Evolutionary conservation across 1,140 invertebrate species (phyloP).

Genomic region (Pemphigus obesinymphae): DNA sequence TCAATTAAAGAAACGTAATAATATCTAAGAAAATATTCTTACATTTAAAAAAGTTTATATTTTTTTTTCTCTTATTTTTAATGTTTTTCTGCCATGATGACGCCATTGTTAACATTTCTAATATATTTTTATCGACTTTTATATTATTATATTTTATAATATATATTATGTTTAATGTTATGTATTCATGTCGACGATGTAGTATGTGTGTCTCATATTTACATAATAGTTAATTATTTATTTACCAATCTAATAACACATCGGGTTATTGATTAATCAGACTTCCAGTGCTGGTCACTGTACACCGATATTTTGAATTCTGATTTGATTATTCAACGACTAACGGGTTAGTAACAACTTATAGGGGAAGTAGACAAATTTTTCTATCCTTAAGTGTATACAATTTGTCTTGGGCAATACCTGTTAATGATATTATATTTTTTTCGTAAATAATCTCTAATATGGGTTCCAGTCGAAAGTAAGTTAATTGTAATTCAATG

Average conservation of each 20-base stretch:
- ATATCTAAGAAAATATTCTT: neutral
- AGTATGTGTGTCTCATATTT: no score
- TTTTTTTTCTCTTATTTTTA: neutral
- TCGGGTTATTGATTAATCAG: neutral
- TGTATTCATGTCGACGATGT: neutral
- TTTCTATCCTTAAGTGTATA: neutral
- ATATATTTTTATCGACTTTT: neutral
- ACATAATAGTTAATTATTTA: neutral
- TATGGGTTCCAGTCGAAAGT: conserved; percentile 25
- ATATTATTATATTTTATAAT: no score
- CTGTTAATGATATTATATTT: neutral
- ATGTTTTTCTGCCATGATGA: conserved; percentile 8
- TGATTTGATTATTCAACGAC: neutral
- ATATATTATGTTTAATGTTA: no score
- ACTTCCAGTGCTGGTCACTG: neutral
- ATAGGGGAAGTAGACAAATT: no score
- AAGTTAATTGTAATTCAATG: neutral
- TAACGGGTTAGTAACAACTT: neutral
- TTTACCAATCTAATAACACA: no score
- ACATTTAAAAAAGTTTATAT: neutral
- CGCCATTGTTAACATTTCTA: conserved; percentile 18
- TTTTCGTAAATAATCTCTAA: neutral
- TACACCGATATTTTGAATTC: no score
- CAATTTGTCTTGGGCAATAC: neutral
- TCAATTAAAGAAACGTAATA: neutral